These are phyloP conservation scores for Tinea trinotella DNA, from an alignment of 2,888 invertebrate species.

Conservation along the genomic window DNA sequence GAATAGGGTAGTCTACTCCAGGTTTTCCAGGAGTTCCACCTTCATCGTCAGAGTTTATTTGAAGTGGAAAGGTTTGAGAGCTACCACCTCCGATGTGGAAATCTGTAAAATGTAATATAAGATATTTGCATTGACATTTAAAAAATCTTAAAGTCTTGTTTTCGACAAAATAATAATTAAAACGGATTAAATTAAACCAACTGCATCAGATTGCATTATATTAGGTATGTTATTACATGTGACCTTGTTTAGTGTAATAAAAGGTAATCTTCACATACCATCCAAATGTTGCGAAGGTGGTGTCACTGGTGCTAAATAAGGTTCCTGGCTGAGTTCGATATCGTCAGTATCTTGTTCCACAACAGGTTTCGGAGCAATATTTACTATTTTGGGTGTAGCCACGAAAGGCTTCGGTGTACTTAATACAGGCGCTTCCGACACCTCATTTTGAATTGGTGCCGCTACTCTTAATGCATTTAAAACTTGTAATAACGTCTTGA, in stretches of 20 bases:
- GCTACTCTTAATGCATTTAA: conserved; percentile 76
- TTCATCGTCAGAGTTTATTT: conserved; percentile 61
- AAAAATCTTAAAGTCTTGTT: background rate
- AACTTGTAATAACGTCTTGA: conserved; percentile 82
- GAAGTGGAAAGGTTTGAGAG: conserved; percentile 54
- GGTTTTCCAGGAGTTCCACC: conserved; percentile 77
- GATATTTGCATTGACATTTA: background rate
- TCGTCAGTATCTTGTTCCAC: conserved; percentile 30
- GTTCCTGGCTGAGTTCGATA: conserved; percentile 44
- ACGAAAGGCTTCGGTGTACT: conserved; percentile 54
- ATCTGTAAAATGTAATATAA: conserved; percentile 29
- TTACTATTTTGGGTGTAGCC: conserved; percentile 30
- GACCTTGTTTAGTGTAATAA: background rate
- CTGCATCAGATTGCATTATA: background rate
- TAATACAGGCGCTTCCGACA: conserved; percentile 40
- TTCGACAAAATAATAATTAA: background rate
- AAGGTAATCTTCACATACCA: conserved; percentile 35
- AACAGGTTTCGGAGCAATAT: conserved; percentile 36
- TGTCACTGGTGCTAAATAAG: conserved; percentile 47
- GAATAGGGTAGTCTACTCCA: conserved; percentile 85
- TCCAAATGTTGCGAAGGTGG: conserved; percentile 59
- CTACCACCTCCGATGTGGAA: conserved; percentile 35
- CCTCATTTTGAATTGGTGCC: conserved; percentile 45
- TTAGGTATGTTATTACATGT: background rate
- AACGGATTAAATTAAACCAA: background rate